phyloP scores from a whole-genome alignment of 2,797 vertebrate species.

The Cuculus canorus region DNA sequence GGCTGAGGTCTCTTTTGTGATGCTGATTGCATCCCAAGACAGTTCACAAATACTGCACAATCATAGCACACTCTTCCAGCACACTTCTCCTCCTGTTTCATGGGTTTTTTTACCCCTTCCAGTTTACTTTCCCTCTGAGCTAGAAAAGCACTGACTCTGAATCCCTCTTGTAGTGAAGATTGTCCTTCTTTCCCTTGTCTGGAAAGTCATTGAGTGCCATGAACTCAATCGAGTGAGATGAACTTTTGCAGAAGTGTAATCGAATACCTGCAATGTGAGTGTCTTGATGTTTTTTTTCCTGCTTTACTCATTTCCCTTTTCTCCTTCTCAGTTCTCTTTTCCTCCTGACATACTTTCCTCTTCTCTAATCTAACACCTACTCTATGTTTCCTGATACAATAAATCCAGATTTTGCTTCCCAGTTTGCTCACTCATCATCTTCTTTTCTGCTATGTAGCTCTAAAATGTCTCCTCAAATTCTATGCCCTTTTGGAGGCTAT shows the following conservation, averaged over 20 bases:
- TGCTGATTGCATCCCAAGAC: neutral
- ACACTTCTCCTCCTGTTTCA: neutral
- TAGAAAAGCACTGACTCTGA: neutral
- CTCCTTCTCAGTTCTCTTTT: neutral
- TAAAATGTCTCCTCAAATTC: neutral
- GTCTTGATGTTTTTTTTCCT: neutral
- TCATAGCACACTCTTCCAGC: neutral
- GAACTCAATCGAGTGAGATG: too few species aligned
- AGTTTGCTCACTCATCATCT: neutral
- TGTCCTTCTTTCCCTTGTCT: neutral
- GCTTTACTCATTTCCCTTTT: neutral
- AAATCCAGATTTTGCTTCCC: neutral
- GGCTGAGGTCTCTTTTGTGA: neutral
- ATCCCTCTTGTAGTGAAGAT: neutral
- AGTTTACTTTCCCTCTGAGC: neutral
- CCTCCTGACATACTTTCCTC: neutral
- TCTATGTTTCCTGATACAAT: neutral
- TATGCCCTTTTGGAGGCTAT: too few species aligned
- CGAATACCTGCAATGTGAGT: neutral
- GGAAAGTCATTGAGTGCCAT: neutral
- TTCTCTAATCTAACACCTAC: neutral
- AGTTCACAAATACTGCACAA: neutral
- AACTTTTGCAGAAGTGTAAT: neutral
- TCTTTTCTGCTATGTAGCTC: neutral
- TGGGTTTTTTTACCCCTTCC: neutral